Evolutionary conservation across 2,888 invertebrate genomes (phyloP), one percentile per base, ranked within the genome.

Genomic region (Eudemis profundana): DNA sequence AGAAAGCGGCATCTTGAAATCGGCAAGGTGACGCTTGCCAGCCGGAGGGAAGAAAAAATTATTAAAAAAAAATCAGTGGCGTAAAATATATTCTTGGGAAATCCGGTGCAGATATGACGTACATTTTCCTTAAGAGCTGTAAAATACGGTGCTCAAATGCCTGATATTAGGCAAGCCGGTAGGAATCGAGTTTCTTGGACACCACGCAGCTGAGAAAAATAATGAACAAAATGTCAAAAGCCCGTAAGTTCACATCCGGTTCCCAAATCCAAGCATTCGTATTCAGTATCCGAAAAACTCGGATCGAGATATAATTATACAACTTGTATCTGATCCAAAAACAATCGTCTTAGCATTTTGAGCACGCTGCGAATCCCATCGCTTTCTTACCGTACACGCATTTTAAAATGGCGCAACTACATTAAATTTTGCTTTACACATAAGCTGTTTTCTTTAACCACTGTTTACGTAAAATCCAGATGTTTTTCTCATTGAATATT

Each of bases 271-370:
- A 29, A n/a, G 21, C 12, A 21, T 46, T 46, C 46, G n/a, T n/a
- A n/a, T 33, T 47, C 12, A 12, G 15, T 10, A 21, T 29, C 21
- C 49, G 29, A 54, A 54, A 63, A 56, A 15, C 21, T 21, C 8
- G 29, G 29, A 27, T 23, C 15, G 29, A 33, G 47, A 42, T 42
- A 62, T 38, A 64, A 64, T 64, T 59, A 64, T 59, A 64, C 64
- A 51, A 59, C 36, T 62, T 36, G 46, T 51, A 59, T 65, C 44
- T 21, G 65, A 59, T 65, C 46, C 19, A 17, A 47, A 65, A 59
- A 65, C 60, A 60, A 65, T 60, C 46, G 51, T 14, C 53, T 60
- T 59, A 65, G 38, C 47, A 60, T 60, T 64, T 50, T 27, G 42
- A 57, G 17, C 64, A 63, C 49, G 56, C 23, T 19, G 44, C 12